Base-by-base conservation (phyloP, 2,888 invertebrate genomes). In the Amaurobius ferox region DNA sequence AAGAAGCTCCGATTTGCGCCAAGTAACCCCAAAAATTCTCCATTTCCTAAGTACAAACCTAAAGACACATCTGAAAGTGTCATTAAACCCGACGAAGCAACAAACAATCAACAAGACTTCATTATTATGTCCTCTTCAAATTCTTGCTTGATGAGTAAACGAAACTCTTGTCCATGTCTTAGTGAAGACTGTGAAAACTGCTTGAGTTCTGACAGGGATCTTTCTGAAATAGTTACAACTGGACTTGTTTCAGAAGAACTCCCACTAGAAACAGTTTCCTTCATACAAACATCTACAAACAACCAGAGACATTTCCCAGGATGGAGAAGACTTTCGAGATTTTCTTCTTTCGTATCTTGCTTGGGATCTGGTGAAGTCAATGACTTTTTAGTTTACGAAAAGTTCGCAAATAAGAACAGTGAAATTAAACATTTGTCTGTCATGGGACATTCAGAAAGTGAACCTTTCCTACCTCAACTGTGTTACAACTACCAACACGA, bases 161-260 rank as follows among this genome's bases (percentile, higher is more conserved):
- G 71, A 11, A 79, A 76, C n/a, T 86, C 86, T 9, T 86, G 86
- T 28, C 86, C 86, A 9, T 86, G 86, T n/a, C 71, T 86, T 26
- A 73, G 79, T 0, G 68, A 79, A 23, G 61, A 44, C 7, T 86
- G 85, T n/a, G 85, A 73, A n/a, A 19, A 16, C 16, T 79, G 85
- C 28, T 0, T 32, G 19, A 61, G 13, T 0, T 55, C 61, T 0
- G 26, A 48, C 19, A 64, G 19, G 6, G 39, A 64, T 0, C 30
- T 71, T 1, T 39, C 35, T 3, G 55, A 67, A 1, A 55, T 48
- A 16, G 48, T 40, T n/a, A 44, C 76, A 6, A 62, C 70, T 0
- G 71, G 26, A 32, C 35, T 76, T 13, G 40, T 62, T 9, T 26
- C 71, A 5, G 76, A 83, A n/a, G 70, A 39, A 9, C 23, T 72